These are phyloP conservation scores for Centropyge bicolor DNA, from an alignment of 2,797 vertebrate genomes.

Conservation along the genomic window DNA sequence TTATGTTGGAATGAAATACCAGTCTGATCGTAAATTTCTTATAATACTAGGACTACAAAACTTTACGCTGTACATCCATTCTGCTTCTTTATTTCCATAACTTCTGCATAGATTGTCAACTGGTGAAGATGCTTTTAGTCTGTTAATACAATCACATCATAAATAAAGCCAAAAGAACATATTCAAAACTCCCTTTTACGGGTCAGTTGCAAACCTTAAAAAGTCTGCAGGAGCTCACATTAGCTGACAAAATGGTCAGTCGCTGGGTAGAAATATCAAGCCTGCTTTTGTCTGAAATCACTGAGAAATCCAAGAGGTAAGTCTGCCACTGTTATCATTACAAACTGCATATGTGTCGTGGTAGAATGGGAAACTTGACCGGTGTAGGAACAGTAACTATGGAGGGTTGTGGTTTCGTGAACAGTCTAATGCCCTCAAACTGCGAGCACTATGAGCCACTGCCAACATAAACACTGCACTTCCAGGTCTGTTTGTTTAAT, in stretches of 20 bases:
- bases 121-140: background rate
- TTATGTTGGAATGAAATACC: background rate
- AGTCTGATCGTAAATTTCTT: background rate
- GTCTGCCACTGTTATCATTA: background rate
- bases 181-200: too few relatives aligned
- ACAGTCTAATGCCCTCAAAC: conserved; percentile 1
- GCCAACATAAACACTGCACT: conserved; percentile 29
- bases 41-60: background rate
- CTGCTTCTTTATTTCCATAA: background rate
- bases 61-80: background rate
- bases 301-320: background rate
- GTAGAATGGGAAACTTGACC: background rate
- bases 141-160: background rate
- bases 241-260: background rate
- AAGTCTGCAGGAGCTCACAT: background rate
- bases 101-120: background rate
- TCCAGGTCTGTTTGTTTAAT: conserved; percentile 31
- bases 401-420: background rate
- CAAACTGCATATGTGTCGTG: background rate
- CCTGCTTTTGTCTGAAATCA: background rate
- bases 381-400: background rate
- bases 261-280: background rate
- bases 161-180: too few relatives aligned
- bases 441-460: conserved; percentile 7
- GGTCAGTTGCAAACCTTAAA: background rate